Evolutionary conservation across 1,140 invertebrate species (phyloP).

Genomic region (Acyrthosiphon pisum): DNA sequence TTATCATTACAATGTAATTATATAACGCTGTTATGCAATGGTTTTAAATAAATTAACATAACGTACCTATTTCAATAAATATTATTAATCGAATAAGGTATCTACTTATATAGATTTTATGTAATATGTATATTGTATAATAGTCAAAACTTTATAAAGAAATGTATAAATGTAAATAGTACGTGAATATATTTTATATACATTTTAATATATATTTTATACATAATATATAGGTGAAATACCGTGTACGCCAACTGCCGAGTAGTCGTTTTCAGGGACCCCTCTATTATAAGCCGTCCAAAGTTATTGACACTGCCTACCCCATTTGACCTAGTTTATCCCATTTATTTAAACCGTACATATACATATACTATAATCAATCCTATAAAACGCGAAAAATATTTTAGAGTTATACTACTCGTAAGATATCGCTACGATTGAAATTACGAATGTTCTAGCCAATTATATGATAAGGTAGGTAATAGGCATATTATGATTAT

Average conservation of each 20-base stretch:
- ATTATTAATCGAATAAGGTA: not conserved
- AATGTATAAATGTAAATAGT: constrained; percentile 14
- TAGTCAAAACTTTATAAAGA: not conserved
- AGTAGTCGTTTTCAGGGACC: not conserved
- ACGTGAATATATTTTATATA: not conserved
- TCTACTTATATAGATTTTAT: not conserved
- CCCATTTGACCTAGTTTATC: constrained; percentile 33
- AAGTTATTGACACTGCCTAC: constrained; percentile 32
- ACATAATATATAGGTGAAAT: not conserved
- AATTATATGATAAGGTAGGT: not conserved
- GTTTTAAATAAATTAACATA: too few relatives aligned
- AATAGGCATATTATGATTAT: too few relatives aligned
- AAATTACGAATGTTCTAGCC: not conserved
- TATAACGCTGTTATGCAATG: too few relatives aligned
- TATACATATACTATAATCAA: not conserved
- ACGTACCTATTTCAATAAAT: not conserved
- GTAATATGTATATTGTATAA: not conserved
- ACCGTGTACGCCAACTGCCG: not conserved
- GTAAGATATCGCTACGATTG: not conserved
- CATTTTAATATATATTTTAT: not conserved
- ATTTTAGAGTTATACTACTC: not conserved
- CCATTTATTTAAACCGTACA: constrained; percentile 21
- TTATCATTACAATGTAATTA: not conserved
- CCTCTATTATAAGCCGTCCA: constrained; percentile 10
- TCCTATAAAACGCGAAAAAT: not conserved